Conservation (phyloP, 2,797 vertebrate species). For the Pseudopleuronectes americanus region DNA sequence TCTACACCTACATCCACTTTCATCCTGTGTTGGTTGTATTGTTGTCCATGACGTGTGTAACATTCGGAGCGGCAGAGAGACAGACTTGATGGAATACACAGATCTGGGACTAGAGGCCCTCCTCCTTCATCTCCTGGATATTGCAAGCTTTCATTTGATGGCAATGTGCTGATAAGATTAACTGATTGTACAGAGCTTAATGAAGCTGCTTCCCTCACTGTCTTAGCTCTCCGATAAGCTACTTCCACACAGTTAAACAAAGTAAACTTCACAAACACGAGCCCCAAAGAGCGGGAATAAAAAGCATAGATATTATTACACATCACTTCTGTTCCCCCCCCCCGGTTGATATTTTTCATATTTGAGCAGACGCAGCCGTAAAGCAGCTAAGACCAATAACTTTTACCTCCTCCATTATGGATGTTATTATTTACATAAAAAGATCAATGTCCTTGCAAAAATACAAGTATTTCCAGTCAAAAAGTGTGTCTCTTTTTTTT, state of each 20-base stretch:
- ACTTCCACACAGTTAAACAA: constrained; percentile 71
- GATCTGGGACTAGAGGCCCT: constrained; percentile 62
- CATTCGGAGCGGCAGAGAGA: constrained; percentile 56
- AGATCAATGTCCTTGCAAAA: constrained; percentile 82
- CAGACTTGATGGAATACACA: constrained; percentile 69
- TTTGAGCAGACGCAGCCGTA: constrained; percentile 62
- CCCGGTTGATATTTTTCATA: constrained; percentile 53
- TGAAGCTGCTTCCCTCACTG: constrained; percentile 74
- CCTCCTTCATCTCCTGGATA: constrained; percentile 74
- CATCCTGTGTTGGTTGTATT: constrained; percentile 59
- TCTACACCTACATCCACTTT: constrained; percentile 41
- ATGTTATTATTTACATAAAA: constrained; percentile 83
- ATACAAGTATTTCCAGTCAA: constrained; percentile 83
- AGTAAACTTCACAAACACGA: constrained; percentile 76
- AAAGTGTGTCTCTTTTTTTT: constrained; percentile 62
- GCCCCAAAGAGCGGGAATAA: constrained; percentile 50
- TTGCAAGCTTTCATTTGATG: constrained; percentile 80
- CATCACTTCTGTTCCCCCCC: constrained; percentile 45
- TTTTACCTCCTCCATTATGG: constrained; percentile 69
- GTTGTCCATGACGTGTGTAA: constrained; percentile 67
- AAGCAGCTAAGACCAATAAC: constrained; percentile 74
- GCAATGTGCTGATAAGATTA: constrained; percentile 75
- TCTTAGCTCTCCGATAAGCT: constrained; percentile 74
- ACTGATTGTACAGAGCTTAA: constrained; percentile 79
- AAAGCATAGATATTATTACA: constrained; percentile 64